Percentiles rank a stretch among this genome's conserved stretches.
These are phyloP conservation scores for Platalea minor DNA, from an alignment of 2,797 vertebrate genomes.

Conservation along the genomic window DNA sequence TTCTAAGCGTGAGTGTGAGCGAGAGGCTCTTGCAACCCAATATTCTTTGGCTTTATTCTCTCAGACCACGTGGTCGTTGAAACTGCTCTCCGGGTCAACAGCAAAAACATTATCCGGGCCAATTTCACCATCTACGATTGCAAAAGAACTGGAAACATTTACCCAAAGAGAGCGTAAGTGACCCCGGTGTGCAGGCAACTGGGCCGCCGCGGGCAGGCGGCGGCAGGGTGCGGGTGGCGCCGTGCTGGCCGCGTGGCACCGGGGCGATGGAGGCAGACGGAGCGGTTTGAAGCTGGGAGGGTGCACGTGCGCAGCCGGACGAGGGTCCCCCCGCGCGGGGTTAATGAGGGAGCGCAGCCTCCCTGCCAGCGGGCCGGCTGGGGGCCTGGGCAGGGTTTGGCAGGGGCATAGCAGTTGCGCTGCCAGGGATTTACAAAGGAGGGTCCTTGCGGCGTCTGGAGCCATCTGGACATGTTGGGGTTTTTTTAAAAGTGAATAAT, in stretches of 20 bases:
- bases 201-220: rapidly evolving
- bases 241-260: rapidly evolving
- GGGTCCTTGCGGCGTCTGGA: background rate
- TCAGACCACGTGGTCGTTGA: constrained; percentile 89
- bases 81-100: constrained; percentile 86
- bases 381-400: constrained; percentile 31
- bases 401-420: background rate
- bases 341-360: background rate
- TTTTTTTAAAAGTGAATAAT: background rate
- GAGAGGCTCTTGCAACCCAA: constrained; percentile 46
- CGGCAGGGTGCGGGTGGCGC: background rate
- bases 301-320: rapidly evolving
- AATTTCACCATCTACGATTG: constrained; percentile 94
- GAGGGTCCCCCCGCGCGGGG: background rate
- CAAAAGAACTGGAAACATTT: constrained; percentile 82
- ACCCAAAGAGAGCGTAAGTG: constrained; percentile 88
- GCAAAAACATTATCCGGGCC: constrained; percentile 85
- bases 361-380: background rate
- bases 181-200: rapidly evolving
- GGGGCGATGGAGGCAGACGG: background rate
- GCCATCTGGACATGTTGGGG: constrained; percentile 48
- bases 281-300: background rate
- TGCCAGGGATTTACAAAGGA: constrained; percentile 39
- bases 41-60: constrained; percentile 52
- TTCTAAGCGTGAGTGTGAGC: background rate